Conservation (phyloP, 2,797 vertebrate genomes). For the Eulemur albifrons region DNA sequence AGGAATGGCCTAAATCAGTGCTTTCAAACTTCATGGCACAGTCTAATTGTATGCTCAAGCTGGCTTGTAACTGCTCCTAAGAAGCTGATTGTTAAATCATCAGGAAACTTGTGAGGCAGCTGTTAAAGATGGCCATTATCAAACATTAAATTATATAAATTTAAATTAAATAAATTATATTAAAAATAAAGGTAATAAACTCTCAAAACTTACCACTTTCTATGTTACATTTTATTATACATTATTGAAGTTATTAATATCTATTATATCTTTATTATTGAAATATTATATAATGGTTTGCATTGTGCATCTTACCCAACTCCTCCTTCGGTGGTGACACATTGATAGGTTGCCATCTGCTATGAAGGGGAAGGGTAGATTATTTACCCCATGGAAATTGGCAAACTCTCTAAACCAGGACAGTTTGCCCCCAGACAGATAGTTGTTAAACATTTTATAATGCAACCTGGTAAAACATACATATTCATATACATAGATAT, state of each 20-base stretch:
- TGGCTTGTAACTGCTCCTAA: background rate
- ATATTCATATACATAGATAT: background rate
- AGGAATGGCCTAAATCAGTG: background rate
- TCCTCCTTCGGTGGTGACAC: background rate
- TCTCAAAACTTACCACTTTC: background rate
- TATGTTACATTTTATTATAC: constrained; percentile 3
- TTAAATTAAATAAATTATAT: background rate
- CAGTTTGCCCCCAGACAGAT: background rate
- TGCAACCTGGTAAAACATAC: background rate
- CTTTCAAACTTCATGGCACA: background rate
- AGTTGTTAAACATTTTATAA: background rate
- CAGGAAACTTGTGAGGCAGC: background rate
- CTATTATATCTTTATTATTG: background rate
- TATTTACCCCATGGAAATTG: background rate
- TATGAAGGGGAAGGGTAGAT: background rate
- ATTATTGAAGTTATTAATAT: background rate
- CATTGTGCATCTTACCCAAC: background rate
- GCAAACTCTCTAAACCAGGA: background rate
- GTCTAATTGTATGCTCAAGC: background rate
- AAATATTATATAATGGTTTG: background rate
- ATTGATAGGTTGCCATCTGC: background rate
- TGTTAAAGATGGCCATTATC: background rate
- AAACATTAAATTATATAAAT: background rate
- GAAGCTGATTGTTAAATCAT: background rate
- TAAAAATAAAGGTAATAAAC: background rate